A percentile compares a stretch with the other conserved stretches of the same genome.
phyloP scores from a whole-genome alignment of 1,140 invertebrate species.

The Drosophila azteca region DNA sequence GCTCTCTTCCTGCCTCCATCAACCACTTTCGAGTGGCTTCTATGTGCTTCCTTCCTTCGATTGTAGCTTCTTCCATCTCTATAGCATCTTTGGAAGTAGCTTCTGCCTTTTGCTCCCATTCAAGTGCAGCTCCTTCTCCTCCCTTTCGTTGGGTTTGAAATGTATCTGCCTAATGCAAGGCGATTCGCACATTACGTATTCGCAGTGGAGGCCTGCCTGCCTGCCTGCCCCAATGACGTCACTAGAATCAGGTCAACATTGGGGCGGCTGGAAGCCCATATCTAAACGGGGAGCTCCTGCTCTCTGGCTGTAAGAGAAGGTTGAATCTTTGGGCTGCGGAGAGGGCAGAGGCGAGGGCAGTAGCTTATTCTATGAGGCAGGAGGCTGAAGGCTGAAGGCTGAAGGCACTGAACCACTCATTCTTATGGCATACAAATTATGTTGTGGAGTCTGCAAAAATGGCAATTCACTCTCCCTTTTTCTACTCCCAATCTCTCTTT shows the following conservation, averaged over 20 bases:
- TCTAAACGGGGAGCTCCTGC: neutral
- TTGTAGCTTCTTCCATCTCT: too few relatives aligned
- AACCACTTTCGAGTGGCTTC: neutral
- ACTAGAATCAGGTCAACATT: constrained; percentile 72
- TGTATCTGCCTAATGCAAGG: constrained; percentile 31
- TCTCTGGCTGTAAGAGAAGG: too few relatives aligned
- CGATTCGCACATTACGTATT: constrained; percentile 55
- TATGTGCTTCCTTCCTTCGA: too few relatives aligned
- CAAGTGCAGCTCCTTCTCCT: too few relatives aligned
- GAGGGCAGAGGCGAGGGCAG: neutral
- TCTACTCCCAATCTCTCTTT: neutral
- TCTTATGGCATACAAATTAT: constrained; percentile 50
- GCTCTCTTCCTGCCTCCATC: constrained; percentile 3
- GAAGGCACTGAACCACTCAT: too few relatives aligned
- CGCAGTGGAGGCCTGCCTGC: constrained; percentile 33
- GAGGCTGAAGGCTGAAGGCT: too few relatives aligned
- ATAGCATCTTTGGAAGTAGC: too few relatives aligned
- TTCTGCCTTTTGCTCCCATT: too few relatives aligned
- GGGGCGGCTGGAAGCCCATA: neutral
- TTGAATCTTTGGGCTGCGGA: too few relatives aligned
- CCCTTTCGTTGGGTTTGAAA: constrained; percentile 2
- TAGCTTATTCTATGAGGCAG: too few relatives aligned
- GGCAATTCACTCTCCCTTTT: constrained; percentile 53
- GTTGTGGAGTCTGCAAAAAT: constrained; percentile 61
- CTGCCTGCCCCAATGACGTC: constrained; percentile 62